phyloP scores from a whole-genome alignment of 2,888 invertebrate genomes.

The Pycnomerus fuliginosus region DNA sequence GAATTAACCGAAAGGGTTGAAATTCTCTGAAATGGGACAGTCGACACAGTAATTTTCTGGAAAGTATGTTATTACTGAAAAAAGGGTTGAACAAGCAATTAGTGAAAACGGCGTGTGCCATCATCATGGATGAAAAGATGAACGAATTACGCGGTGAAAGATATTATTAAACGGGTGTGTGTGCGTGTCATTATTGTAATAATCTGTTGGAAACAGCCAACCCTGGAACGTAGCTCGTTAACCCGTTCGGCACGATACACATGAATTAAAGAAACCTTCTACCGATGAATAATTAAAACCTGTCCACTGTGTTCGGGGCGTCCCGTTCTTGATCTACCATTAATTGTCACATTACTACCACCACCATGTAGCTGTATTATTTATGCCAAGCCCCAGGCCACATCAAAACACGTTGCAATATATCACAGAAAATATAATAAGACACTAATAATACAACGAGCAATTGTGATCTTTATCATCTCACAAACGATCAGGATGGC shows the following conservation, averaged over 20 bases:
- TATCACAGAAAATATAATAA: too few relatives aligned
- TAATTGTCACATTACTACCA: conserved; percentile 32
- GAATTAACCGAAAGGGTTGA: conserved; percentile 17
- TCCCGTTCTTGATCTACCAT: conserved; percentile 34
- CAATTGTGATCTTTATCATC: too few relatives aligned
- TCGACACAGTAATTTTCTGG: conserved; percentile 12
- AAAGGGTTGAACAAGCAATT: conserved; percentile 41
- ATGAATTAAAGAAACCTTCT: conserved; percentile 43
- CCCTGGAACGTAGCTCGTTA: conserved; percentile 30
- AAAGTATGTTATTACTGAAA: conserved; percentile 33
- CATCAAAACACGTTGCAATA: too few relatives aligned
- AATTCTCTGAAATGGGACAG: conserved; percentile 8
- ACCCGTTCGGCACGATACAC: conserved; percentile 35
- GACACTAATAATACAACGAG: too few relatives aligned
- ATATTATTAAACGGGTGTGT: conserved; percentile 44
- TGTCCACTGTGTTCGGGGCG: conserved; percentile 35
- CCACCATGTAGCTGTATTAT: conserved; percentile 28
- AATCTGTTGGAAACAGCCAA: conserved; percentile 38
- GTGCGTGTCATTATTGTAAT: conserved; percentile 44
- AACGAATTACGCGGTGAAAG: conserved; percentile 34
- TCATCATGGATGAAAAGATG: conserved; percentile 44
- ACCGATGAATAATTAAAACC: conserved; percentile 44
- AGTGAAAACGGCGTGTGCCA: conserved; percentile 38
- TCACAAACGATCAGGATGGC: too few relatives aligned
- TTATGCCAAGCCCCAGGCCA: too few relatives aligned